Conservation (phyloP, 2,797 vertebrate genomes). For the Argentina silus region DNA sequence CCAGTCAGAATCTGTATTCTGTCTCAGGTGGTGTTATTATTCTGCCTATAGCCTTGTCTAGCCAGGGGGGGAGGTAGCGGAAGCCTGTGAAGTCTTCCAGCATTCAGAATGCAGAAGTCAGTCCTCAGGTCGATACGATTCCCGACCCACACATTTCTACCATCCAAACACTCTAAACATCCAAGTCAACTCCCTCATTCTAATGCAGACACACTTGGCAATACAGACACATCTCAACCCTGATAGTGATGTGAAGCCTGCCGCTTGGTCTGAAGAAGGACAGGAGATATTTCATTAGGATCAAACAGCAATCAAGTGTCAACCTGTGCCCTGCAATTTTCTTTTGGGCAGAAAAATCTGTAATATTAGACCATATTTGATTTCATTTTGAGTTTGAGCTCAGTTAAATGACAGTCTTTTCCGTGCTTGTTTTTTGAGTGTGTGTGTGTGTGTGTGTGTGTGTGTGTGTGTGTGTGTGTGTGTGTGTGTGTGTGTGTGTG, state of each 20-base stretch:
- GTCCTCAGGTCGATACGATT: slow-evolving; percentile 28
- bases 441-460: not conserved
- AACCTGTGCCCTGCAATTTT: too few species aligned
- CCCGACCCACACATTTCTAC: slow-evolving; percentile 31
- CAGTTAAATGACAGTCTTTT: too few species aligned
- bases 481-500: not conserved
- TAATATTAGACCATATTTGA: too few species aligned
- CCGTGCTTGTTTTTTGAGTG: not conserved
- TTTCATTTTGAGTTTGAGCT: too few species aligned
- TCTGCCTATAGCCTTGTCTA: not conserved
- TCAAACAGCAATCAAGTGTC: too few species aligned
- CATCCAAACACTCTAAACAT: slow-evolving; percentile 18
- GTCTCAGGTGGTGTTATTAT: not conserved
- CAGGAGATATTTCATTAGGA: too few species aligned
- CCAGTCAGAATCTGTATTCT: not conserved
- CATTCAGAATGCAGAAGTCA: not conserved
- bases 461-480: not conserved
- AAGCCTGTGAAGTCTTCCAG: not conserved
- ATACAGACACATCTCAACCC: too few species aligned
- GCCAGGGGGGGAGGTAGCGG: not conserved
- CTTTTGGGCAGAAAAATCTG: too few species aligned
- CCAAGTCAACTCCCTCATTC: not conserved
- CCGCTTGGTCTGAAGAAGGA: too few species aligned
- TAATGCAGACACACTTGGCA: not conserved
- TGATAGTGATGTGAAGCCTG: too few species aligned